These are phyloP conservation scores for Neuroterus valhalla DNA, from an alignment of 1,140 invertebrate genomes.

Conservation along the genomic window DNA sequence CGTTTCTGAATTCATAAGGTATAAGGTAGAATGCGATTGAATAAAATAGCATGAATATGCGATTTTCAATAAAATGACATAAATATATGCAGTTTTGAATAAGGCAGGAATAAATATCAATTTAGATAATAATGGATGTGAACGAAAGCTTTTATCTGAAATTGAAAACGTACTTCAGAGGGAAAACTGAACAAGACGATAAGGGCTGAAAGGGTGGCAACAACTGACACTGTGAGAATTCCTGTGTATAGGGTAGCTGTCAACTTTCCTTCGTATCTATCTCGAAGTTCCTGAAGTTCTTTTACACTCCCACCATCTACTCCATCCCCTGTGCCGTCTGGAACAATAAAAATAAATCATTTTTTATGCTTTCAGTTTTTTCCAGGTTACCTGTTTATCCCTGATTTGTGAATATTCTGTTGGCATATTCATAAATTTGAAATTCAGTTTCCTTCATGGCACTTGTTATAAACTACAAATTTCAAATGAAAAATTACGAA, in stretches of 20 bases:
- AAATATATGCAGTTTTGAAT: too few relatives aligned
- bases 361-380: neutral
- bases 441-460: too few relatives aligned
- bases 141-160: conserved; percentile 27
- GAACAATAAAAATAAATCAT: conserved; percentile 34
- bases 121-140: neutral
- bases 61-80: neutral
- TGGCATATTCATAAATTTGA: too few relatives aligned
- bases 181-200: conserved; percentile 59
- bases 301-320: conserved; percentile 57
- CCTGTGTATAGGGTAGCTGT: conserved; percentile 70
- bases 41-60: neutral
- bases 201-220: conserved; percentile 64
- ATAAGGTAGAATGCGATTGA: neutral
- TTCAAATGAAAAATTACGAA: too few relatives aligned
- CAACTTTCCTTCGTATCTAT: conserved; percentile 71
- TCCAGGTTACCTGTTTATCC: too few relatives aligned
- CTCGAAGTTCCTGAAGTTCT: conserved; percentile 67
- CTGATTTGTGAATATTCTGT: neutral
- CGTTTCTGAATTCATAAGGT: conserved; percentile 11
- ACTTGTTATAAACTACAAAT: too few relatives aligned
- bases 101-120: too few relatives aligned
- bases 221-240: conserved; percentile 61
- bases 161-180: conserved; percentile 53
- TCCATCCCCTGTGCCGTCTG: conserved; percentile 54